phyloP scores from a whole-genome alignment of 2,888 invertebrate species.

The Panorpa germanica region DNA sequence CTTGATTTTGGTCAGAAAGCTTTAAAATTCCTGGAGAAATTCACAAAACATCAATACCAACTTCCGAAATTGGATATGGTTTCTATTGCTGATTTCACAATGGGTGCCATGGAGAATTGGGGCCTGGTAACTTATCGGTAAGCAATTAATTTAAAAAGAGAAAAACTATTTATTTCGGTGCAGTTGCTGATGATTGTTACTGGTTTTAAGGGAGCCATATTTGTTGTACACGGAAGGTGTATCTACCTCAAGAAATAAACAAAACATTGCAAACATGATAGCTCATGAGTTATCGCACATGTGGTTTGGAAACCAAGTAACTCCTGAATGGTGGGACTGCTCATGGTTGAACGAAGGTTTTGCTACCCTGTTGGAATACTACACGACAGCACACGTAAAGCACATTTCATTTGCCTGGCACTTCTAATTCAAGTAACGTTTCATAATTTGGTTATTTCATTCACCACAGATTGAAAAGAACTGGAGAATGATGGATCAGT shows the following conservation, averaged over 20 bases:
- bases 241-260: constrained; percentile 23
- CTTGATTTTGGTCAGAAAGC: constrained; percentile 29
- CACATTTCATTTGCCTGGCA: background rate
- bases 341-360: constrained; percentile 49
- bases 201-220: constrained; percentile 25
- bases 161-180: too few species aligned
- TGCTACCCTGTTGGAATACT: constrained; percentile 46
- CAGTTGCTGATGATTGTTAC: too few species aligned
- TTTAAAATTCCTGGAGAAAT: constrained; percentile 28
- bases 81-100: constrained; percentile 34
- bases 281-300: constrained; percentile 37
- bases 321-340: constrained; percentile 40
- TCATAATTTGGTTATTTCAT: background rate
- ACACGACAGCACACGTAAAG: constrained; percentile 26
- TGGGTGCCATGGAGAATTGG: constrained; percentile 36
- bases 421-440: background rate
- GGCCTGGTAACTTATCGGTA: constrained; percentile 34
- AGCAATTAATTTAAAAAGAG: constrained; percentile 11
- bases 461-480: constrained; percentile 22
- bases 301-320: constrained; percentile 54
- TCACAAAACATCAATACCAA: constrained; percentile 31
- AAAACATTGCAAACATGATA: constrained; percentile 27
- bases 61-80: constrained; percentile 35
- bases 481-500: constrained; percentile 35
- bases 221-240: constrained; percentile 25